Percentiles rank a stretch among this genome's conserved stretches.
Conservation (phyloP, 2,888 invertebrate genomes). For the Anarsia innoxiella region DNA sequence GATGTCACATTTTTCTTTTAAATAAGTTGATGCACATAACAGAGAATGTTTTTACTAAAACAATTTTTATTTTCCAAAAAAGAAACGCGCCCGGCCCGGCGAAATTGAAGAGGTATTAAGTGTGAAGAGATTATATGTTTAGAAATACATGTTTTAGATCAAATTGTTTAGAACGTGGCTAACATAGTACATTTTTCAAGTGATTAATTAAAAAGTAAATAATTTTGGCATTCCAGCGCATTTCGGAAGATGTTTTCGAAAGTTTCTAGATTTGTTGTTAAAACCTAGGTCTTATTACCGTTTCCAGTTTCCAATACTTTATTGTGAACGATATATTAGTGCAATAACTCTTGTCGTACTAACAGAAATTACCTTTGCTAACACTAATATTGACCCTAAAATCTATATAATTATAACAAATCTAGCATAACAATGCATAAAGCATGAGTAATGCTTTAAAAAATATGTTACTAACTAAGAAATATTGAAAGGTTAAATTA, state of each 20-base stretch:
- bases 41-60: constrained; percentile 67
- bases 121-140: constrained; percentile 53
- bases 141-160: constrained; percentile 52
- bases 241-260: neutral
- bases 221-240: neutral
- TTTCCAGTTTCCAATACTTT: neutral
- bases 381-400: neutral
- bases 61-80: constrained; percentile 75
- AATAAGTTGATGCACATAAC: constrained; percentile 50
- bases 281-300: neutral
- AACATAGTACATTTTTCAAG: constrained; percentile 63
- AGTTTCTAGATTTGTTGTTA: neutral
- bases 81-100: constrained; percentile 85
- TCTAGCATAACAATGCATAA: too few relatives aligned
- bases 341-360: constrained; percentile 54
- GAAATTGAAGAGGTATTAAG: constrained; percentile 82
- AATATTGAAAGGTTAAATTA: too few relatives aligned
- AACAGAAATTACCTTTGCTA: constrained; percentile 22
- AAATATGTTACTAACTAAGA: too few relatives aligned
- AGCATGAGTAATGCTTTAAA: too few relatives aligned
- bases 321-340: constrained; percentile 3
- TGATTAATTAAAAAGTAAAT: constrained; percentile 58
- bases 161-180: constrained; percentile 61
- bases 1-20: constrained; percentile 7
- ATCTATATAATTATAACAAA: too few relatives aligned